phyloP scores from a whole-genome alignment of 2,888 invertebrate species.

The Teleogryllus oceanicus region DNA sequence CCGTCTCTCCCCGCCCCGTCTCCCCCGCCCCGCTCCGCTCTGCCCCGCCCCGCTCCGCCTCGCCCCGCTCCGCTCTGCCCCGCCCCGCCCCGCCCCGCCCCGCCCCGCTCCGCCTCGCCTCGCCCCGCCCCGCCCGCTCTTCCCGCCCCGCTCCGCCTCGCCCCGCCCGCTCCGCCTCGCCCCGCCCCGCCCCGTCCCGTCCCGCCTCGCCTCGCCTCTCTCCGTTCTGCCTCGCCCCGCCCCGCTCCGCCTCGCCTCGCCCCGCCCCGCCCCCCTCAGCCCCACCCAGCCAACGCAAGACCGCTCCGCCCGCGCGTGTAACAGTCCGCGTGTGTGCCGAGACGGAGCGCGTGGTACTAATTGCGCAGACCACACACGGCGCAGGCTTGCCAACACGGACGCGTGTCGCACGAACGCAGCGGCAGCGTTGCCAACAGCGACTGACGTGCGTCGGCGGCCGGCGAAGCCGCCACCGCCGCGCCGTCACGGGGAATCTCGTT shows the following conservation, averaged over 20 bases:
- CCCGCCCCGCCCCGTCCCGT: no score
- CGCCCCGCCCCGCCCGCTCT: no score
- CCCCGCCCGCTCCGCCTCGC: no score
- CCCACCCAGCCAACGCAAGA: not conserved
- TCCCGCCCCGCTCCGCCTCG: no score
- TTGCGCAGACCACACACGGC: constrained; percentile 1
- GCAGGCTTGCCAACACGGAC: constrained; percentile 18
- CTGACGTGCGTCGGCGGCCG: not conserved
- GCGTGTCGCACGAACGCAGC: constrained; percentile 9
- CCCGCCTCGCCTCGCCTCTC: no score
- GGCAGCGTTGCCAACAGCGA: constrained; percentile 18
- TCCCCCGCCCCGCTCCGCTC: no score
- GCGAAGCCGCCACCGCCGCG: not conserved
- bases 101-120: no score
- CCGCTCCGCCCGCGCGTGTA: not conserved
- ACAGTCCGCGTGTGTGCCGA: not conserved
- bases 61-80: no score
- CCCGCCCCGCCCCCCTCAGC: not conserved
- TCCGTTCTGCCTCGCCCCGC: no score
- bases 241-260: not conserved
- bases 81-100: no score
- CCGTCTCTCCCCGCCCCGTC: no score
- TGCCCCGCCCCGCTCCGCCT: no score
- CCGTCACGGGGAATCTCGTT: not conserved
- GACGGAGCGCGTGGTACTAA: not conserved